Conservation (phyloP, 2,797 vertebrate species). For the Manis javanica region DNA sequence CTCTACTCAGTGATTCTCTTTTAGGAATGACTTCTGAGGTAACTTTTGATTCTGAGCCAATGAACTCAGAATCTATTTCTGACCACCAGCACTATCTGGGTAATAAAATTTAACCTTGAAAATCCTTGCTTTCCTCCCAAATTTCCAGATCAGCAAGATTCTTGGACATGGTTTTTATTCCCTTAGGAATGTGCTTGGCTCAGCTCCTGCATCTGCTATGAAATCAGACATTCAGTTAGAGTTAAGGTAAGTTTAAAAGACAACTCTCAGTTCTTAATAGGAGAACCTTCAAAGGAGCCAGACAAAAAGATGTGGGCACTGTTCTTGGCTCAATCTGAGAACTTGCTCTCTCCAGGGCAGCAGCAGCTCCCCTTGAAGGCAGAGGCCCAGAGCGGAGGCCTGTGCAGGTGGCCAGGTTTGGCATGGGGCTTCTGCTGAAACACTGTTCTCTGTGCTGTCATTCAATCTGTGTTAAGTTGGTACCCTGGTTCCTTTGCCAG, state of each 20-base stretch:
- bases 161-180: constrained; percentile 56
- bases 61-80: constrained; percentile 25
- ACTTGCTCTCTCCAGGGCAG: neutral
- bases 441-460: neutral
- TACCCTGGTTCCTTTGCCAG: neutral
- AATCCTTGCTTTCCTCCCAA: constrained; percentile 53
- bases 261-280: neutral
- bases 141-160: constrained; percentile 71
- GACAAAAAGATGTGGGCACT: neutral
- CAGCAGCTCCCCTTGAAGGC: fast-evolving
- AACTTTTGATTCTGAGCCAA: constrained; percentile 47
- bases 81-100: constrained; percentile 37
- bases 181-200: constrained; percentile 53
- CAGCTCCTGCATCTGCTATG: neutral
- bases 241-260: constrained; percentile 1
- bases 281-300: neutral
- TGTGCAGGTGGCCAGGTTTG: fast-evolving
- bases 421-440: neutral
- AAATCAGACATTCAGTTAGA: neutral
- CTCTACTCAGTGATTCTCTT: constrained; percentile 22
- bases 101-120: constrained; percentile 56
- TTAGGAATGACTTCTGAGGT: constrained; percentile 45
- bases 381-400: neutral
- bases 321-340: neutral
- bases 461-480: neutral